Conservation (phyloP, 2,797 vertebrate species). For the Gymnothorax reevesii region DNA sequence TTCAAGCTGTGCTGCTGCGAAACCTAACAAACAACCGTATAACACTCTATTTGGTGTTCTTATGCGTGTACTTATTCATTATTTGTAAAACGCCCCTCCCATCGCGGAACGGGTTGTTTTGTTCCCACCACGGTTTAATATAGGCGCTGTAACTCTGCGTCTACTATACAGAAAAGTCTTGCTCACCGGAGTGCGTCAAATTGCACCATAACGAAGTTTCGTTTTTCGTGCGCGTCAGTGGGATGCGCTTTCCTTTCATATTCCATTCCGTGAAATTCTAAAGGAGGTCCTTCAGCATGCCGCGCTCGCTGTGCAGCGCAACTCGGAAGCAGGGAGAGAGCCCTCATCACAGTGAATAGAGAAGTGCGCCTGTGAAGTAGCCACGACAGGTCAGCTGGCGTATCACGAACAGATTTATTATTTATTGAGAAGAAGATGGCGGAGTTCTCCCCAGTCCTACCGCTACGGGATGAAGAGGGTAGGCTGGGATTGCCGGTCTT, state of each 20-base stretch:
- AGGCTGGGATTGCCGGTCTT: constrained; percentile 73
- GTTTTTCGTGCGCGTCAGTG: background rate
- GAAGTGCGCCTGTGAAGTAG: constrained; percentile 4
- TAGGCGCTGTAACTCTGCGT: background rate
- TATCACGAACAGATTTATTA: constrained; percentile 34
- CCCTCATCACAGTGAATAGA: constrained; percentile 2
- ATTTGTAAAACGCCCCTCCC: background rate
- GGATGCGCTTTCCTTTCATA: background rate
- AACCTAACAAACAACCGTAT: background rate
- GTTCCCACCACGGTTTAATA: background rate
- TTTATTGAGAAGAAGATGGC: constrained; percentile 77
- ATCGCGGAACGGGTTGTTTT: background rate
- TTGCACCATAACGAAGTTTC: background rate
- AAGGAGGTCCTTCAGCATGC: background rate
- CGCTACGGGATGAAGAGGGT: constrained; percentile 73
- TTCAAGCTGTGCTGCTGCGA: background rate
- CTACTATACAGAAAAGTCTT: background rate
- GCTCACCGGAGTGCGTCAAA: background rate
- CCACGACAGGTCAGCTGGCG: background rate
- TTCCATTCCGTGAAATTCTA: background rate
- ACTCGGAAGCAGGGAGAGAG: background rate
- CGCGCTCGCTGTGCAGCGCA: background rate
- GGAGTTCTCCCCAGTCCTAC: constrained; percentile 78
- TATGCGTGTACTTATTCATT: background rate
- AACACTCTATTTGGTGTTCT: background rate